Conservation (phyloP, 2,797 vertebrate genomes). For the Rhinatrema bivittatum region DNA sequence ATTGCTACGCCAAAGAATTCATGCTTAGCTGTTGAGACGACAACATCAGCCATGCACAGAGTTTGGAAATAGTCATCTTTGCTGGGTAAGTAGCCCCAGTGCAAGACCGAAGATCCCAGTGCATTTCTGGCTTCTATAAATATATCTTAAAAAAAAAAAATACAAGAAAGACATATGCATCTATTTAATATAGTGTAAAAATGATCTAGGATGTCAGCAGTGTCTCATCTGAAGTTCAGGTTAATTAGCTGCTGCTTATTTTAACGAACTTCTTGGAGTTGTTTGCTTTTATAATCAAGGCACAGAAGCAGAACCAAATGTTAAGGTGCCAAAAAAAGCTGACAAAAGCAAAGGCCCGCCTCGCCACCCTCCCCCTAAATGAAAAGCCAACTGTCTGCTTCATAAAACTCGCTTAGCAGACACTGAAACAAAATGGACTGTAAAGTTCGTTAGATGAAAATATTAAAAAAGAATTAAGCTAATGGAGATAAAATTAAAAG, state of each 20-base stretch:
- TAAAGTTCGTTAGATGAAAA: constrained; percentile 99
- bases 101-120: constrained; percentile 66
- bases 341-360: constrained; percentile 88
- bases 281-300: constrained; percentile 99
- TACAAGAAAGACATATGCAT: constrained; percentile 61
- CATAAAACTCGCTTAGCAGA: constrained; percentile 99
- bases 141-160: constrained; percentile 68
- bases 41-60: constrained; percentile 83
- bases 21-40: constrained; percentile 88
- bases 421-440: constrained; percentile 99
- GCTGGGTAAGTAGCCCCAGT: constrained; percentile 86
- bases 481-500: constrained; percentile 99
- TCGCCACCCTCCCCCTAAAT: constrained; percentile 76
- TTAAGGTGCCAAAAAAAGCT: constrained; percentile 99
- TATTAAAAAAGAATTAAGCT: constrained; percentile 99
- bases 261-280: constrained; percentile 99
- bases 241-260: constrained; percentile 99
- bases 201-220: constrained; percentile 85
- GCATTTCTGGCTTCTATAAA: constrained; percentile 69
- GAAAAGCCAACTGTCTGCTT: constrained; percentile 98
- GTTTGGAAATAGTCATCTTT: constrained; percentile 78
- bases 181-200: constrained; percentile 84
- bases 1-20: constrained; percentile 97
- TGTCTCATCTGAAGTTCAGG: constrained; percentile 94
- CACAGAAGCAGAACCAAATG: constrained; percentile 98